Percentiles rank a stretch among this genome's conserved stretches.
Evolutionary conservation across 2,113 vertebrate species (phyloP).

Genomic region (Conger conger): DNA sequence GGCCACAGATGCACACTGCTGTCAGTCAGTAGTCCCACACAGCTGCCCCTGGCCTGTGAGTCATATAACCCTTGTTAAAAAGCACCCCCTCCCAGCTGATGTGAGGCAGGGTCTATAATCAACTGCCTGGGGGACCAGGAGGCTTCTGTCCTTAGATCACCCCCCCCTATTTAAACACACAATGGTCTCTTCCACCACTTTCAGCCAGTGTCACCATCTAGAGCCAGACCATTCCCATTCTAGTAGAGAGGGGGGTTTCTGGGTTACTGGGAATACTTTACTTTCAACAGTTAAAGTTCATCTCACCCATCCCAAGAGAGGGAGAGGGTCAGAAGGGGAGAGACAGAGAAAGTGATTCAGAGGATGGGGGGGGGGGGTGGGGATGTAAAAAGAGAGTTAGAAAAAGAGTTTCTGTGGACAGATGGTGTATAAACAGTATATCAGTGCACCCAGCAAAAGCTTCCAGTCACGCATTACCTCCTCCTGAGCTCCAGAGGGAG

Average conservation of each 20-base stretch:
- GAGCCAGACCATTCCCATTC: background rate
- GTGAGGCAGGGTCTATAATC: background rate
- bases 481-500: background rate
- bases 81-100: background rate
- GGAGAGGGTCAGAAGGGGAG: background rate
- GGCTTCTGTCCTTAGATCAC: background rate
- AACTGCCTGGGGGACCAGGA: background rate
- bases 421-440: background rate
- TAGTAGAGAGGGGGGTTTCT: background rate
- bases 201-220: background rate
- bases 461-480: background rate
- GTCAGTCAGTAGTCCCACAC: background rate
- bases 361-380: too few species aligned
- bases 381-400: background rate
- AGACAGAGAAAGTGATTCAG: background rate
- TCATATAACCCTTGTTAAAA: background rate
- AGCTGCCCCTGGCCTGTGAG: background rate
- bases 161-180: background rate
- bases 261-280: background rate
- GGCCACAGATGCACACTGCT: background rate
- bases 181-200: conserved; percentile 3
- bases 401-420: background rate
- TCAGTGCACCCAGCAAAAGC: background rate
- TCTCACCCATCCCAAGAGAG: background rate
- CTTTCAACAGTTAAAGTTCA: background rate